Evolutionary conservation across 1,140 invertebrate species (phyloP), one percentile per base, ranked within the genome.

Genomic region (Nymphalis io): DNA sequence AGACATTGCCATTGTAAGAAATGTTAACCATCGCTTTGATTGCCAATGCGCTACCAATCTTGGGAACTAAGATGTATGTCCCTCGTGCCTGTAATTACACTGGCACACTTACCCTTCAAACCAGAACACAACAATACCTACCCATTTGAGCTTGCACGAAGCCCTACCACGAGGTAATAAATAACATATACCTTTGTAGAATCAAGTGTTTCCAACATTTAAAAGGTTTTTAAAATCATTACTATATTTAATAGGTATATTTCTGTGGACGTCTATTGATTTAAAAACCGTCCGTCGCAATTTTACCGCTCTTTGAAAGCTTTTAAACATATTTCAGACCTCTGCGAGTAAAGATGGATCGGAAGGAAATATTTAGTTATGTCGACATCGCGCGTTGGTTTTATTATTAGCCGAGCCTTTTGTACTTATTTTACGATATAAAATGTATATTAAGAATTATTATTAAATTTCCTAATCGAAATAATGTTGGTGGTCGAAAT

Each of bases 291-390:
- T 21, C 63, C 65, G 63, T 33, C 63, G 61, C 66, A 72, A 79
- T 83, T 80, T 72, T 71, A 69, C 65, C 60, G 73, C 77, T 74
- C 65, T 78, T 59, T 60, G 64, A 80, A 79, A 79, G 80, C 79
- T 83, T 83, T 81, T 79, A 78, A 80, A 78, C 73, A 73, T 65
- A 72, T 79, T 84, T 78, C 53, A 68, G n/a, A 72, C 15, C 27
- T 12, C 23, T 3, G 39, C 27, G 27, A 53, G 44, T 38, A 51
- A 51, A 62, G 48, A 62, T 62, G 74, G 44, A 75, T 66, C 68
- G 15, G 58, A 60, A 60, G 23, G 53, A 23, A 46, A 59, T 62
- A 62, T 62, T 62, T 48, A 4, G 60, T 62, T 51, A 53, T 62
- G 44, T 38, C 23, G 15, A 55, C 20, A 33, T 33, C 27, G 27